Percentiles rank a stretch among this genome's conserved stretches.
phyloP scores from a whole-genome alignment of 2,113 vertebrate genomes.

The Mionectes macconnelli region DNA sequence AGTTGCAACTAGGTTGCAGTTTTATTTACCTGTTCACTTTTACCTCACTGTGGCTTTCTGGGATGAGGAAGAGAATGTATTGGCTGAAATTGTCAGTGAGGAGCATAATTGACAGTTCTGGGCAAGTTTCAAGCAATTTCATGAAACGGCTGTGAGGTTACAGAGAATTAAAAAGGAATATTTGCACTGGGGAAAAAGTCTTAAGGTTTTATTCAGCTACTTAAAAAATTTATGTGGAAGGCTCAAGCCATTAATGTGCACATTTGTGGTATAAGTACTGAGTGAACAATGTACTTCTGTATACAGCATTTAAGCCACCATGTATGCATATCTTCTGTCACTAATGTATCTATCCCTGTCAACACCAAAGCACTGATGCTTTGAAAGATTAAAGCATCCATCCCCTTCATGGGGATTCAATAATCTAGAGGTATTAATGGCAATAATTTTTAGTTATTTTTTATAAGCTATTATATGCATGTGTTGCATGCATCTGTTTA shows the following conservation, averaged over 20 bases:
- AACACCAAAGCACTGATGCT: constrained; percentile 61
- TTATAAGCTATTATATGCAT: constrained; percentile 55
- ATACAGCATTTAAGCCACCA: constrained; percentile 50
- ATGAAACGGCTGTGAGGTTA: constrained; percentile 49
- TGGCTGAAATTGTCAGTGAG: constrained; percentile 21
- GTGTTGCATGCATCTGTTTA: constrained; percentile 68
- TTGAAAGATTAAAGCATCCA: constrained; percentile 42
- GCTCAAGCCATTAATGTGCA: constrained; percentile 30
- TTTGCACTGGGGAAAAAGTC: constrained; percentile 23
- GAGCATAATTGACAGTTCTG: neutral
- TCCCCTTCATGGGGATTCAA: constrained; percentile 38
- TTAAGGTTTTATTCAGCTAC: constrained; percentile 43
- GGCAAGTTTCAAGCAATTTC: constrained; percentile 57
- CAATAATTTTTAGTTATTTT: constrained; percentile 62
- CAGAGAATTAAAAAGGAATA: neutral
- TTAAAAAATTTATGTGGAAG: constrained; percentile 3
- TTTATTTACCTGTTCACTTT: constrained; percentile 8
- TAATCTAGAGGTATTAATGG: constrained; percentile 57
- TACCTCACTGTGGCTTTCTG: constrained; percentile 33
- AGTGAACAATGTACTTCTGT: constrained; percentile 47
- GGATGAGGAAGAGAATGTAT: neutral
- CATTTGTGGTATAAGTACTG: constrained; percentile 20
- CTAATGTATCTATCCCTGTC: constrained; percentile 44
- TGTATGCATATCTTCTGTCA: constrained; percentile 50
- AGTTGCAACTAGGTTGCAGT: constrained; percentile 37